Conservation (phyloP, 2,888 invertebrate genomes). For the Epinotia demarniana region DNA sequence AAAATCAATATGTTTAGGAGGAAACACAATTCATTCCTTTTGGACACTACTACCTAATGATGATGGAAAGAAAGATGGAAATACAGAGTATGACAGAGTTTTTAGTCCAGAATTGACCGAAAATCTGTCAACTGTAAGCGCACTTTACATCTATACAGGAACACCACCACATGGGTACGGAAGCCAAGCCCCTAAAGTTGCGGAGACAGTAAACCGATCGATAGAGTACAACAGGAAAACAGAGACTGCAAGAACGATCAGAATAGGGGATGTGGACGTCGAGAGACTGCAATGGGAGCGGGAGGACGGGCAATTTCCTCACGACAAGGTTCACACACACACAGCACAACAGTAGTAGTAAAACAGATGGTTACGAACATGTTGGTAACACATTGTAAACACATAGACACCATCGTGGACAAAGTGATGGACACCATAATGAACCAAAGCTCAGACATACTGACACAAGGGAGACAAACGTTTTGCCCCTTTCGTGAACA, state of each 20-base stretch:
- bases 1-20: no score
- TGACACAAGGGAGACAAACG: constrained; percentile 37
- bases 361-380: not conserved
- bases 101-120: not conserved
- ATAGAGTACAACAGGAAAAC: constrained; percentile 1
- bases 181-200: constrained; percentile 7
- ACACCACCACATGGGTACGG: constrained; percentile 15
- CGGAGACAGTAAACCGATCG: not conserved
- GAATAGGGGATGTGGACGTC: not conserved
- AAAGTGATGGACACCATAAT: constrained; percentile 11
- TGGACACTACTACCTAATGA: no score
- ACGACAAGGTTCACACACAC: not conserved
- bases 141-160: constrained; percentile 1
- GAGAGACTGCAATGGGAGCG: constrained; percentile 27
- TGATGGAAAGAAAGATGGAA: no score
- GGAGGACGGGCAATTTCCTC: constrained; percentile 11
- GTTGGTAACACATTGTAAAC: not conserved
- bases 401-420: not conserved
- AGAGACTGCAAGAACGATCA: not conserved
- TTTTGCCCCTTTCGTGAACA: constrained; percentile 38
- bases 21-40: no score
- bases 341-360: not conserved
- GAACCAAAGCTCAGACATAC: constrained; percentile 35
- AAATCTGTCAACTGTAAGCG: not conserved
- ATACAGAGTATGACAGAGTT: not conserved